Conservation (phyloP, 2,888 invertebrate species). For the Cheilosia vulpina region DNA sequence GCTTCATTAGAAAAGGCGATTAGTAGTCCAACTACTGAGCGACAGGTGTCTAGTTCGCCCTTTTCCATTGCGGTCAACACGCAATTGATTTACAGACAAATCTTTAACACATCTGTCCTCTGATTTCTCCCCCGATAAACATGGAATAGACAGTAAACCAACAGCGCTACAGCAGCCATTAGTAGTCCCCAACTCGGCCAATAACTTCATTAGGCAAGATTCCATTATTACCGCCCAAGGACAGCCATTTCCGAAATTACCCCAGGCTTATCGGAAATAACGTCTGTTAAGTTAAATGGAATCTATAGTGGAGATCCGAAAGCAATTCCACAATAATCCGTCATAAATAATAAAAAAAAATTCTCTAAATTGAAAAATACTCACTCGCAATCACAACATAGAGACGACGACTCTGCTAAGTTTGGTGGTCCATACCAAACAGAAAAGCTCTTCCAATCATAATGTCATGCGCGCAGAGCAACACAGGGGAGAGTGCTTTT, state of each 20-base stretch:
- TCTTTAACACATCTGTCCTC: too few relatives aligned
- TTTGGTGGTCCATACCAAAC: background rate
- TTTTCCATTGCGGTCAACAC: too few relatives aligned
- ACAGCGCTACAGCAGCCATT: background rate
- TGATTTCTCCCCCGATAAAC: too few relatives aligned
- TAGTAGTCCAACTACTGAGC: too few relatives aligned
- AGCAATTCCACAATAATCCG: background rate
- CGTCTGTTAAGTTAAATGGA: background rate
- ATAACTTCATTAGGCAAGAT: background rate
- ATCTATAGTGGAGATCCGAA: background rate
- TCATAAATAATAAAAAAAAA: conserved; percentile 2
- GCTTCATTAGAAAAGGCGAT: too few relatives aligned
- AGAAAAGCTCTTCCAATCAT: background rate
- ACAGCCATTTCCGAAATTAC: background rate
- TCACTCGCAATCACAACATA: background rate
- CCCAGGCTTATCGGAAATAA: background rate
- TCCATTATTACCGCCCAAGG: background rate
- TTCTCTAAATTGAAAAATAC: conserved; percentile 6
- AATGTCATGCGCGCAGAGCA: conserved; percentile 27
- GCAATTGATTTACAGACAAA: too few relatives aligned
- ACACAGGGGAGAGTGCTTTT: conserved; percentile 15
- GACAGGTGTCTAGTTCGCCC: too few relatives aligned
- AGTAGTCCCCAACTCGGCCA: background rate
- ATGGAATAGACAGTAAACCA: background rate
- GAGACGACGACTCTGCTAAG: background rate